These are phyloP conservation scores for Semicossyphus pulcher DNA, from an alignment of 2,113 vertebrate genomes.

Conservation along the genomic window DNA sequence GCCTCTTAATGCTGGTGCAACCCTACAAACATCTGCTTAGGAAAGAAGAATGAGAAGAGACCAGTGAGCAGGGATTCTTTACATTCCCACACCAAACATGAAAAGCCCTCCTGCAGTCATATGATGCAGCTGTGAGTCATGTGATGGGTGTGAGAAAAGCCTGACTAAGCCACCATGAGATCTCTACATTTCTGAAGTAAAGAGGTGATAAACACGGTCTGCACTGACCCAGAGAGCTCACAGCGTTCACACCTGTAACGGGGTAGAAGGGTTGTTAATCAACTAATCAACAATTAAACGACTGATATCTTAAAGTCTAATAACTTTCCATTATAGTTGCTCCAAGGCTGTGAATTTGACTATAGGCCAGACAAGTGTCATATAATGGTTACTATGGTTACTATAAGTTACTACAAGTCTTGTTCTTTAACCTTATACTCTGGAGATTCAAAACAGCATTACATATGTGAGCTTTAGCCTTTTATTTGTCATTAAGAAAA, in stretches of 20 bases:
- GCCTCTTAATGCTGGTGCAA: not conserved
- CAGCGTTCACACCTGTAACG: not conserved
- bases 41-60: not conserved
- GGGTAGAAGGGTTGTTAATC: not conserved
- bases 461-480: not conserved
- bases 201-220: not conserved
- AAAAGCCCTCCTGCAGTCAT: conserved; percentile 28
- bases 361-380: not conserved
- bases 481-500: not conserved
- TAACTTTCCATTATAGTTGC: not conserved
- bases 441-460: not conserved
- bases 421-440: too few relatives aligned
- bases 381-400: too few relatives aligned
- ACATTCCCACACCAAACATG: conserved; percentile 1
- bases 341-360: not conserved
- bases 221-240: conserved; percentile 16
- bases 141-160: conserved; percentile 33
- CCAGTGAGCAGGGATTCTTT: not conserved
- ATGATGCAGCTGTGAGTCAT: conserved; percentile 53
- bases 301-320: too few relatives aligned
- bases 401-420: too few relatives aligned
- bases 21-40: not conserved
- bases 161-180: conserved; percentile 38
- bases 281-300: too few relatives aligned
- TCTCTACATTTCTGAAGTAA: not conserved